Base-by-base conservation (phyloP, 2,888 invertebrate species). In the Crioceris asparagi region DNA sequence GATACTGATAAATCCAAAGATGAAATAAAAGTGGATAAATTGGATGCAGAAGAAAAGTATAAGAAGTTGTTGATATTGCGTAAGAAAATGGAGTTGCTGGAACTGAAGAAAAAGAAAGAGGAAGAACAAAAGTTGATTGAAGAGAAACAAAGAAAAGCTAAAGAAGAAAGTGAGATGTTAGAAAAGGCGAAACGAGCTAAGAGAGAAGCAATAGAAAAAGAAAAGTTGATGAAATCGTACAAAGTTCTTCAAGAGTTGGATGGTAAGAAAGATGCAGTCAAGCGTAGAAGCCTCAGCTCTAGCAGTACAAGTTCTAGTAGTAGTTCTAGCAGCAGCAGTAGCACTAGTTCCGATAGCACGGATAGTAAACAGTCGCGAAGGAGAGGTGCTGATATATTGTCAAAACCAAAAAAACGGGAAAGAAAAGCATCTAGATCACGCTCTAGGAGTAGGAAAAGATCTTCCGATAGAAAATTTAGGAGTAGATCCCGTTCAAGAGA, bases 21-120 rank as follows among this genome's bases (percentile, higher is more conserved):
- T 1, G 44, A 49, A 3, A 48, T 50, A 11, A 51, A 54, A 39
- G 54, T 52, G 42, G 36, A 51, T 8, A 59, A 51, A 11, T 42
- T 36, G 12, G 60, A 61, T 11, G 56, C 59, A 0, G 63, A 64
- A 38, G 56, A 56, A 32, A 57, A 57, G 38, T 57, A 55, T 35
- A 57, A 51, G 38, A 56, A 72, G 17, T 56, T 71, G 12, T 53
- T 70, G 43, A 55, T 72, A 44, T 56, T 75, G 29, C 72, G 73
- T 47, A 73, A 74, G 49, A 75, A 77, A 47, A 75, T 75, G 67
- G 73, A 75, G 40, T 59, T 70, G 44, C 65, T 72, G 33, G 74
- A 71, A 48, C 66, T 70, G 49, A 71, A 72, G 45, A 72, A 70
- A 47, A 68, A 69, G 38, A 69, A 71, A 29, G 70, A 67, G 2